Conservation (phyloP, 2,113 vertebrate species). For the Crotalus tigris region DNA sequence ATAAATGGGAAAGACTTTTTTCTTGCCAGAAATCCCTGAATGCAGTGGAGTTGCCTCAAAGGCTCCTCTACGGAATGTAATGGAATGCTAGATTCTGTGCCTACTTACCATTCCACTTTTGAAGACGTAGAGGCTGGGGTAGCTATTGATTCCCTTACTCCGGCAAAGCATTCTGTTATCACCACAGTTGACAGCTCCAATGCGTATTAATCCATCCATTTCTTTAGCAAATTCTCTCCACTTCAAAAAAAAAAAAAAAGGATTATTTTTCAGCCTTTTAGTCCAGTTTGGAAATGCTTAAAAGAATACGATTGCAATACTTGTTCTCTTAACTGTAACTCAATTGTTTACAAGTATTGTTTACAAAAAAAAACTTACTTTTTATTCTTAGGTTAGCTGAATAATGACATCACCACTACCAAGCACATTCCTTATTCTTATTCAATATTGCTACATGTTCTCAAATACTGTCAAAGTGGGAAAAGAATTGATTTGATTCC, state of each 20-base stretch:
- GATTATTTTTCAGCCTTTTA: not conserved
- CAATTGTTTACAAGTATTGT: not conserved
- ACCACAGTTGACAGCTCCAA: slow-evolving; percentile 95
- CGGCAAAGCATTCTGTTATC: slow-evolving; percentile 91
- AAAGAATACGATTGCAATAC: not conserved
- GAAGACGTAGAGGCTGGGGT: slow-evolving; percentile 90
- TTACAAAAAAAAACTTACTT: not conserved
- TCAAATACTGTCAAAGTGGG: not conserved
- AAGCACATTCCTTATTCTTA: not conserved
- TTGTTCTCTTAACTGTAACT: not conserved
- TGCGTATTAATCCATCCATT: slow-evolving; percentile 91
- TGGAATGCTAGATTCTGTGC: not conserved
- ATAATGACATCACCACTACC: not conserved
- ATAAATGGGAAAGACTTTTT: not conserved
- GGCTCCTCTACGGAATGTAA: not conserved
- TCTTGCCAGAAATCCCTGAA: not conserved
- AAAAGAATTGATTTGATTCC: not conserved
- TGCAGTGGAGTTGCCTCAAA: not conserved
- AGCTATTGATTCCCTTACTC: slow-evolving; percentile 90
- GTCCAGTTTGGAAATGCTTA: not conserved
- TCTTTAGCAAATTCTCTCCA: slow-evolving; percentile 98
- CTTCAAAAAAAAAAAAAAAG: slow-evolving; percentile 57
- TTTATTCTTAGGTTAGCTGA: not conserved
- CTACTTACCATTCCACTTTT: slow-evolving; percentile 82
- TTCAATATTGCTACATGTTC: not conserved